Percentiles rank a stretch among this genome's conserved stretches.
Conservation (phyloP, 2,888 invertebrate species). For the Pseudanteris insignis region DNA sequence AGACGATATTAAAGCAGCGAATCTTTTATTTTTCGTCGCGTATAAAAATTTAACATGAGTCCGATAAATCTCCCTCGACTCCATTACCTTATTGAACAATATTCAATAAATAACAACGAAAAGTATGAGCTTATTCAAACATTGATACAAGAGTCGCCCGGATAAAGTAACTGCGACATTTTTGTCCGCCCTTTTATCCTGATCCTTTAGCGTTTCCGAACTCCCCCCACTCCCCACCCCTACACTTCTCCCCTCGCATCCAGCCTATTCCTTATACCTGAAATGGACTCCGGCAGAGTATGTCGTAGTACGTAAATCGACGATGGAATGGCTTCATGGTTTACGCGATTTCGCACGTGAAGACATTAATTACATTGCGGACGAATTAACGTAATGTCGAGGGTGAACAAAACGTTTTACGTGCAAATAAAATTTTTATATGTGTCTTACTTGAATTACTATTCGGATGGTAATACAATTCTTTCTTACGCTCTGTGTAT, state of each 20-base stretch:
- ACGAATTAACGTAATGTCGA: no score
- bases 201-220: conserved; percentile 36
- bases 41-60: no score
- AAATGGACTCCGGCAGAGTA: conserved; percentile 15
- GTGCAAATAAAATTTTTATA: no score
- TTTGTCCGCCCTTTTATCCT: conserved; percentile 12
- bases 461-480: no score
- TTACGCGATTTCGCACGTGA: conserved; percentile 20
- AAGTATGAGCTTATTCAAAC: conserved; percentile 12
- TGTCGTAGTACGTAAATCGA: conserved; percentile 24
- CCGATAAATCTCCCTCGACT: not conserved
- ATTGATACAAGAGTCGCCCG: conserved; percentile 17
- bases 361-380: conserved; percentile 32
- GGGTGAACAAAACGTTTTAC: no score
- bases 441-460: no score
- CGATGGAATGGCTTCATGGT: conserved; percentile 21
- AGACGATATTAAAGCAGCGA: no score
- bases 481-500: no score
- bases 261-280: conserved; percentile 14
- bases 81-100: conserved; percentile 8
- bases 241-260: no score
- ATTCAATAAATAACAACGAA: conserved; percentile 22
- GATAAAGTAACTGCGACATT: conserved; percentile 24
- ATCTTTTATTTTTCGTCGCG: no score
- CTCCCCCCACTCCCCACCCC: no score